phyloP scores from a whole-genome alignment of 2,888 invertebrate species.

The Nipponacmea schrenckii region DNA sequence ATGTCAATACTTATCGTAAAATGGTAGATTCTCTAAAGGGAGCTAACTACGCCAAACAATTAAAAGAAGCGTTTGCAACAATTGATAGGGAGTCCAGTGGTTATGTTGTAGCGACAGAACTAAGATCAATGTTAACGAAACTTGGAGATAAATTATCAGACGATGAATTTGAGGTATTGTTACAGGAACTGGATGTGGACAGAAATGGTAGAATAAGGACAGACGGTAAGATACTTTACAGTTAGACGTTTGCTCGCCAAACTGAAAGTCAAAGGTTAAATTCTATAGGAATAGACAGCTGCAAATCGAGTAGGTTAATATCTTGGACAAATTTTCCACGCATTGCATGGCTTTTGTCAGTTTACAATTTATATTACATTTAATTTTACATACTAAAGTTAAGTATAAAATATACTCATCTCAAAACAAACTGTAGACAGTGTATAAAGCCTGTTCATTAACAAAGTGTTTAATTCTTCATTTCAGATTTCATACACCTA shows the following conservation, averaged over 20 bases:
- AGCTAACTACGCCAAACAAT: constrained; percentile 97
- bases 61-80: constrained; percentile 96
- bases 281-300: too few species aligned
- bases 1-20: constrained; percentile 99
- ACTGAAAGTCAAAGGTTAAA: too few species aligned
- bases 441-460: background rate
- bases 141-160: constrained; percentile 35
- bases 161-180: constrained; percentile 31
- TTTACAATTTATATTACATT: too few species aligned
- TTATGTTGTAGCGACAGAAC: constrained; percentile 96
- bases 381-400: too few species aligned
- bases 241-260: background rate
- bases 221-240: constrained; percentile 73
- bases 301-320: too few species aligned
- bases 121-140: constrained; percentile 70
- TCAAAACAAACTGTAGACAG: too few species aligned
- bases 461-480: background rate
- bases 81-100: constrained; percentile 99
- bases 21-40: constrained; percentile 99
- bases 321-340: too few species aligned
- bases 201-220: constrained; percentile 99
- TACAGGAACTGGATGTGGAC: constrained; percentile 81
- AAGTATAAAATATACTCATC: too few species aligned
- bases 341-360: too few species aligned
- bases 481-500: background rate